Evolutionary conservation across 2,113 vertebrate species (phyloP).

Genomic region (Ondatra zibethicus): DNA sequence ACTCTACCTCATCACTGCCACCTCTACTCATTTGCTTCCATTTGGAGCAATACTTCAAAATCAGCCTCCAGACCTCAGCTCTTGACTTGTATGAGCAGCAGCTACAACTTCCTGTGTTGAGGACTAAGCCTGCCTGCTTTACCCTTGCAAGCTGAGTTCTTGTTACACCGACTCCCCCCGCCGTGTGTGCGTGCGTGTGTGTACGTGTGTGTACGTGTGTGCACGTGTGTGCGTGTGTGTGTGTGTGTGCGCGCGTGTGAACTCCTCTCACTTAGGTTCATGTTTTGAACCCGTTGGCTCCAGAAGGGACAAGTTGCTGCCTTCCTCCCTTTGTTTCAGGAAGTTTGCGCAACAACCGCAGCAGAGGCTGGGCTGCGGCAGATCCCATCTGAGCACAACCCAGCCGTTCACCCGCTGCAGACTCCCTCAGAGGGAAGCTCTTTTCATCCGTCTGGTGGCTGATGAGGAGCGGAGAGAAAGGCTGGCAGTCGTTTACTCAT

Average conservation of each 20-base stretch:
- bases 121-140: not conserved
- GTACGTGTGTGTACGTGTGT: not conserved
- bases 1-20: not conserved
- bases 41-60: not conserved
- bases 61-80: too few relatives aligned
- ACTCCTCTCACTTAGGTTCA: not conserved
- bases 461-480: not conserved
- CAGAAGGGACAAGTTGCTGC: not conserved
- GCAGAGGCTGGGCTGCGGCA: not conserved
- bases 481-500: not conserved
- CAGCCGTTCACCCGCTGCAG: fast-evolving
- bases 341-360: not conserved
- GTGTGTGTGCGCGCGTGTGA: not conserved
- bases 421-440: not conserved
- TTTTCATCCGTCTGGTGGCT: not conserved
- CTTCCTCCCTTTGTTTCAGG: not conserved
- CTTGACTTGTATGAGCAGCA: not conserved
- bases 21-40: not conserved
- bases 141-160: not conserved
- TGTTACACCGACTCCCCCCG: not conserved
- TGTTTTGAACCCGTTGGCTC: not conserved
- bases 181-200: too few relatives aligned
- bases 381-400: not conserved
- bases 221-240: not conserved
- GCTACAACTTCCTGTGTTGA: not conserved